phyloP scores from a whole-genome alignment of 1,140 invertebrate genomes.

The Drosophila pachea region DNA sequence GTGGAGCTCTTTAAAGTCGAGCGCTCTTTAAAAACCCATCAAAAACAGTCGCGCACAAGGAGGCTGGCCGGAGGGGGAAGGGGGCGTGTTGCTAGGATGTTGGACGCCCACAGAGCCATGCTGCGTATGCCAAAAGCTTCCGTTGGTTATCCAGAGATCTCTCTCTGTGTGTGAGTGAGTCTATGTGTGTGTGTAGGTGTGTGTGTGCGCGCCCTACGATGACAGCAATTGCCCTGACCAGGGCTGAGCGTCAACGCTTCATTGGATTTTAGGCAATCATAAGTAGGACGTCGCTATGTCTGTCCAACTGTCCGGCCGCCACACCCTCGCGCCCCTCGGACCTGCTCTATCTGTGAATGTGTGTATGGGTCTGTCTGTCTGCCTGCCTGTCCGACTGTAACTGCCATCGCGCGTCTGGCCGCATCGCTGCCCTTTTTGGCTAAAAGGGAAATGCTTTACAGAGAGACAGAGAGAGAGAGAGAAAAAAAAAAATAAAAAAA shows the following conservation, averaged over 20 bases:
- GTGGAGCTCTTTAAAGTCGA: conserved; percentile 11
- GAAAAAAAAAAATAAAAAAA: too few relatives aligned
- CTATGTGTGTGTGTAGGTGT: too few relatives aligned
- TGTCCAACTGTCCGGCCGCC: not conserved
- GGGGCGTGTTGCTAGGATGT: not conserved
- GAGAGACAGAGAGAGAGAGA: too few relatives aligned
- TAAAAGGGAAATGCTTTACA: conserved; percentile 40
- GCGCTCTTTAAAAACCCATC: conserved; percentile 15
- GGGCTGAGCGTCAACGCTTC: conserved; percentile 38
- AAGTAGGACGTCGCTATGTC: conserved; percentile 27
- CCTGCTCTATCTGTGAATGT: not conserved
- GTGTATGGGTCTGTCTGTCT: conserved; percentile 3
- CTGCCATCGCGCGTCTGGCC: not conserved
- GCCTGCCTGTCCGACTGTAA: conserved; percentile 1
- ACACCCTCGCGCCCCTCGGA: not conserved
- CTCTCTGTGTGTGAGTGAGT: too few relatives aligned
- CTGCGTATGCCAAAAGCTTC: conserved; percentile 27
- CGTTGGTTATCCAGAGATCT: conserved; percentile 30
- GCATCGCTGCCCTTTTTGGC: conserved; percentile 32
- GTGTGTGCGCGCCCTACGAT: conserved; percentile 21
- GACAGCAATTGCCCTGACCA: conserved; percentile 42
- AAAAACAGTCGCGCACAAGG: not conserved
- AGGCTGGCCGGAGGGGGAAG: not conserved
- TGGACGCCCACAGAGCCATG: conserved; percentile 16
- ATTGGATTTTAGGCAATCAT: conserved; percentile 51